Base-by-base conservation (phyloP, 2,797 vertebrate species). In the Danionella dracula region DNA sequence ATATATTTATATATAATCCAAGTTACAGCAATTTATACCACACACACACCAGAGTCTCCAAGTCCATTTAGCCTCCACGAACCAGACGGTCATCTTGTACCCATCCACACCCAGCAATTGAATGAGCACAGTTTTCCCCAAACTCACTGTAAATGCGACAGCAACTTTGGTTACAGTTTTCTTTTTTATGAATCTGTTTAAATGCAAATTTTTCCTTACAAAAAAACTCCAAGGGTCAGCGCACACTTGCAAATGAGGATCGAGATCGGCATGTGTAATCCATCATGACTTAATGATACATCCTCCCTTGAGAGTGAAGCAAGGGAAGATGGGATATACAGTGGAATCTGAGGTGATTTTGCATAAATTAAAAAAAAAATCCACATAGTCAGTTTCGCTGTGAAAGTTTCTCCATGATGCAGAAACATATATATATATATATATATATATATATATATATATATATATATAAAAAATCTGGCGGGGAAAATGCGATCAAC, bases 301-400 rank as follows among this genome's bases (percentile, higher is more conserved):
- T 88, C 87, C 81, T 91, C 94, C 90, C 89, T 93, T 93, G 76
- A 86, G 90, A 92, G 90, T 92, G 89, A 94, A 92, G 92, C 89
- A 87, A 82, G 71, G 78, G 78, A 71, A 83, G 87, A 85, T 81
- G 66, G 91, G 86, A 66, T 84, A 92, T 90, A 93, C 89, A 92
- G 92, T 94, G 94, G 92, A 95, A 94, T 97, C 92, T 92, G 92
- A 97, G 94, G 93, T 96, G 71, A 93, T 94, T 98, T 98, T 97
- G 95, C 94, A 98, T 98, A 98, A 98, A 98, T 97, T 85, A 99
- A 77, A 85, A 89, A 91, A 92, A 88, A 61, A 61, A 72, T 31
- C 58, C 31, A 64, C 53, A 64, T 23, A 91, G 89, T 92, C 93
- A 92, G 90, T 86, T 87, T 76, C 86, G 58, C 88, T 88, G 84